phyloP scores from a whole-genome alignment of 2,797 vertebrate species.

The Pangasius djambal region DNA sequence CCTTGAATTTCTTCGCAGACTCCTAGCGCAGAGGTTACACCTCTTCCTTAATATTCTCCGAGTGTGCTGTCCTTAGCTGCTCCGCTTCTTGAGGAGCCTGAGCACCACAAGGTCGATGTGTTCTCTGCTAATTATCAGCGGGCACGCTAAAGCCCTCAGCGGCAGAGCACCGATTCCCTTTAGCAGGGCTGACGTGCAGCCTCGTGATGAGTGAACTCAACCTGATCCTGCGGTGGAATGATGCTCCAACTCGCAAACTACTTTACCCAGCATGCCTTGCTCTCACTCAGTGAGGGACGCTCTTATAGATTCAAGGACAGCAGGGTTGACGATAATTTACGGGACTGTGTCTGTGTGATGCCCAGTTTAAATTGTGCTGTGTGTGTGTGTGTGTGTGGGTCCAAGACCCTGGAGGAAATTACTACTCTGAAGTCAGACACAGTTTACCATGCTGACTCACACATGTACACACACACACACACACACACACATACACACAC shows the following conservation, averaged over 20 bases:
- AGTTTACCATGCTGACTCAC: conserved; percentile 43
- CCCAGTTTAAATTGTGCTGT: conserved; percentile 40
- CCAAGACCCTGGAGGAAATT: conserved; percentile 43
- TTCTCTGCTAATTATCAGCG: conserved; percentile 47
- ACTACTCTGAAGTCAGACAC: conserved; percentile 44
- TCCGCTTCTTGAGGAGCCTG: conserved; percentile 19
- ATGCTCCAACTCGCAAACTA: conserved; percentile 11
- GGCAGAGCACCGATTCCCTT: conserved; percentile 20
- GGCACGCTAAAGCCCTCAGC: conserved; percentile 30
- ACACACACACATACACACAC: not conserved
- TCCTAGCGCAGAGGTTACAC: not conserved
- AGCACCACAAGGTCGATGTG: conserved; percentile 46
- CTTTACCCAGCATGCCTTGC: conserved; percentile 34
- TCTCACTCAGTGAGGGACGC: conserved; percentile 7
- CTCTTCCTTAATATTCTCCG: conserved; percentile 50
- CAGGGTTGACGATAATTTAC: conserved; percentile 46
- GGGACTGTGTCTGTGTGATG: conserved; percentile 14
- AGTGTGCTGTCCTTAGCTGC: conserved; percentile 44
- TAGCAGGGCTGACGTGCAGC: conserved; percentile 24
- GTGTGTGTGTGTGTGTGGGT: not conserved
- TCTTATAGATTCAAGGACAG: conserved; percentile 47
- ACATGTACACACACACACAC: no score
- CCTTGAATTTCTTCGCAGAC: not conserved
- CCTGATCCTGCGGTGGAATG: not conserved
- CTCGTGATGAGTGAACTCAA: not conserved